Conservation (phyloP, 2,113 vertebrate genomes). For the Sinocyclocheilus anophthalmus region DNA sequence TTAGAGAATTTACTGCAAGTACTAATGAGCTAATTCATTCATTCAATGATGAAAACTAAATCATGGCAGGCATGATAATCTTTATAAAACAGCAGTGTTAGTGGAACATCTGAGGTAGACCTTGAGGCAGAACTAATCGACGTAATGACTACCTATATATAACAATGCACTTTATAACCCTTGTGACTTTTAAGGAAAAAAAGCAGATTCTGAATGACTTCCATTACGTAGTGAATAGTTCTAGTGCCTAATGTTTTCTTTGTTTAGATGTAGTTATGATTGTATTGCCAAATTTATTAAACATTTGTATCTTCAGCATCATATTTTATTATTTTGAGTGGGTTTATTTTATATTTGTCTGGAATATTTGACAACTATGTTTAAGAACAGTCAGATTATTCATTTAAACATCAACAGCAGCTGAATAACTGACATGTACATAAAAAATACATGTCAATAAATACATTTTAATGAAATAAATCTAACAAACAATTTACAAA, state of each 20-base stretch:
- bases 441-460: background rate
- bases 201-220: background rate
- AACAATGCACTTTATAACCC: slow-evolving; percentile 53
- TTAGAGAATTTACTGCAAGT: background rate
- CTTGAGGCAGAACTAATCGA: slow-evolving; percentile 3
- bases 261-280: slow-evolving; percentile 28
- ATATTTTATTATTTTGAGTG: slow-evolving; percentile 30
- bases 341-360: slow-evolving; percentile 5
- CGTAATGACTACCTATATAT: slow-evolving; percentile 13
- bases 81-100: slow-evolving; percentile 2
- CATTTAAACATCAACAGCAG: background rate
- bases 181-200: background rate
- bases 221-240: slow-evolving; percentile 4
- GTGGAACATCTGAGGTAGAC: slow-evolving; percentile 1
- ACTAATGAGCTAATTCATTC: background rate
- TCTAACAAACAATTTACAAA: background rate
- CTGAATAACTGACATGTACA: background rate
- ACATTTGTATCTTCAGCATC: slow-evolving; percentile 34
- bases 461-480: background rate
- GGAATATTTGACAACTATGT: background rate
- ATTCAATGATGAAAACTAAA: background rate
- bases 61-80: background rate
- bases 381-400: background rate
- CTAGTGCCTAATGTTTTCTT: background rate
- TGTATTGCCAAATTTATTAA: slow-evolving; percentile 41